Conservation (phyloP, 2,888 invertebrate genomes). For the Dascillus cervinus region DNA sequence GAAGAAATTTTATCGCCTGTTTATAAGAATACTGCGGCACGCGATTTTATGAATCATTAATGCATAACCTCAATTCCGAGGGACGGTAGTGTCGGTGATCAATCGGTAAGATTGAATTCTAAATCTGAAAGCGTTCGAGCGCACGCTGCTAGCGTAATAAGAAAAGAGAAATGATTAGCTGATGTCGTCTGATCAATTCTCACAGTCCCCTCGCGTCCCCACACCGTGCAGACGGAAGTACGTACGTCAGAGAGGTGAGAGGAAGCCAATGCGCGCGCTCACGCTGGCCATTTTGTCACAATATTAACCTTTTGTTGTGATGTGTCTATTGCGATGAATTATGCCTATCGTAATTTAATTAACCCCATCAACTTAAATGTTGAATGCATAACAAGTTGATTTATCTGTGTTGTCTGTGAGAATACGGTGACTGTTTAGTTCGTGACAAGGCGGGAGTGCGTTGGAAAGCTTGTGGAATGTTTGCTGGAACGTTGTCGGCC, state of each 20-base stretch:
- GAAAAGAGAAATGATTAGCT: conserved; percentile 22
- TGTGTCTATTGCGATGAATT: conserved; percentile 39
- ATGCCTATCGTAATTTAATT: conserved; percentile 34
- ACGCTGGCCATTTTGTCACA: conserved; percentile 43
- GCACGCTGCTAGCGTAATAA: too few relatives aligned
- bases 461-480: conserved; percentile 23
- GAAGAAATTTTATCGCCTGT: too few relatives aligned
- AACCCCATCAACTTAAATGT: conserved; percentile 17
- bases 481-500: conserved; percentile 25
- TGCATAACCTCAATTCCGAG: too few relatives aligned
- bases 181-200: conserved; percentile 25
- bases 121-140: too few relatives aligned
- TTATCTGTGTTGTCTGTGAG: conserved; percentile 12
- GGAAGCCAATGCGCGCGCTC: conserved; percentile 32
- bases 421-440: conserved; percentile 6
- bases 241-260: conserved; percentile 11
- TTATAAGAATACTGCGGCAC: too few relatives aligned
- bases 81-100: too few relatives aligned
- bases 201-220: conserved; percentile 14
- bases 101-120: too few relatives aligned
- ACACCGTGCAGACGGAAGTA: conserved; percentile 15
- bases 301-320: conserved; percentile 45
- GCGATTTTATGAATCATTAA: too few relatives aligned
- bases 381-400: conserved; percentile 8
- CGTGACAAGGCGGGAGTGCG: conserved; percentile 12